Conservation (phyloP, 64 coral and sea anemone genomes). For the Cladopsammia gracilis region DNA sequence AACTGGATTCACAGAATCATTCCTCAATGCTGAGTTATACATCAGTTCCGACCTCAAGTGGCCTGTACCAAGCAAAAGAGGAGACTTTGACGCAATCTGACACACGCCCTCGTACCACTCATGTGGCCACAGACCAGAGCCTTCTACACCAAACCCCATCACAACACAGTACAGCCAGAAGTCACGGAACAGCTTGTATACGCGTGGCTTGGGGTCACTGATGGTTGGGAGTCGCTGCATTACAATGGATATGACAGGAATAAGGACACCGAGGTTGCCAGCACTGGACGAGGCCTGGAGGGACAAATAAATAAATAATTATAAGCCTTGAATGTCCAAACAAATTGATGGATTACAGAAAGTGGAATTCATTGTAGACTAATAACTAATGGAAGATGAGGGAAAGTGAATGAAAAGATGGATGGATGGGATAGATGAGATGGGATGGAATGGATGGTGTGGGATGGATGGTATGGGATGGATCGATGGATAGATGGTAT, state of each 20-base stretch:
- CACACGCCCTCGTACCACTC: constrained; percentile 97
- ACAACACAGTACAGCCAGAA: constrained; percentile 99
- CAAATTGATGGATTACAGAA: neutral
- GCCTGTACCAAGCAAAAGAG: constrained; percentile 88
- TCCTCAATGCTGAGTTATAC: constrained; percentile 94
- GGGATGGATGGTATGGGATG: too few species aligned
- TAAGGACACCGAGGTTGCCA: constrained; percentile 95
- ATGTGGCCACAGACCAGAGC: constrained; percentile 84
- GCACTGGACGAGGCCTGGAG: constrained; percentile 92
- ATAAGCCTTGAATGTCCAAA: neutral
- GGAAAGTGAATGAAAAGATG: too few species aligned
- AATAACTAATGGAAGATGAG: too few species aligned
- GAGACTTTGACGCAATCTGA: constrained; percentile 86
- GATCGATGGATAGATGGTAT: too few species aligned
- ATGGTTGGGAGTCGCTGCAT: constrained; percentile 84
- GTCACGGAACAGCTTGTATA: constrained; percentile 94
- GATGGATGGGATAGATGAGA: too few species aligned
- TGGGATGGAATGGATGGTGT: too few species aligned
- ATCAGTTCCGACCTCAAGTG: constrained; percentile 92
- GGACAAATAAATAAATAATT: too few species aligned
- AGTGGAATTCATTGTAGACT: too few species aligned
- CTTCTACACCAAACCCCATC: constrained; percentile 96
- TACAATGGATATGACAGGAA: constrained; percentile 91
- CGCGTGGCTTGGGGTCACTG: constrained; percentile 88
- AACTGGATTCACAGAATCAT: constrained; percentile 93